Evolutionary conservation across 1,140 invertebrate genomes (phyloP).

Genomic region (Ceratitis capitata): DNA sequence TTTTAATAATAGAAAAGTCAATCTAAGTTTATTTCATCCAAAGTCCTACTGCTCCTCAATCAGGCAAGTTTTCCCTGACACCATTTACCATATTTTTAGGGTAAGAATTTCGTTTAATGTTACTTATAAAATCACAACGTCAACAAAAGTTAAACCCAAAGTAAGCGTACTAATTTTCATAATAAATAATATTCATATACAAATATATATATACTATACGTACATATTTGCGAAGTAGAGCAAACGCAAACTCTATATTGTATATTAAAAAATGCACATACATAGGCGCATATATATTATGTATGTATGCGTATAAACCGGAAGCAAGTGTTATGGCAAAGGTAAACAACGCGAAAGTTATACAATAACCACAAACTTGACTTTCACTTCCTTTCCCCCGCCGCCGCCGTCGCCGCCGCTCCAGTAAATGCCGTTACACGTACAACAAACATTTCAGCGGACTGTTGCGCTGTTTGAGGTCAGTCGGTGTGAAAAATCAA

Average conservation of each 20-base stretch:
- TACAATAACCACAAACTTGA: slow-evolving; percentile 4
- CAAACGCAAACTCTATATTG: too few relatives aligned
- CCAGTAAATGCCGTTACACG: neutral
- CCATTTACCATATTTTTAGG: too few relatives aligned
- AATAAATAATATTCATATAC: neutral
- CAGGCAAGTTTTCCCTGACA: too few relatives aligned
- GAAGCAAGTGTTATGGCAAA: neutral
- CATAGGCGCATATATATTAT: neutral
- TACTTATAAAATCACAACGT: neutral
- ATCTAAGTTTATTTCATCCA: too few relatives aligned
- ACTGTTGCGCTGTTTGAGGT: neutral
- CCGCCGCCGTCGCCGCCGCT: neutral
- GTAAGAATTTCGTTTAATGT: too few relatives aligned
- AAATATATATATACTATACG: too few relatives aligned
- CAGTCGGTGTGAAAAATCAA: slow-evolving; percentile 10
- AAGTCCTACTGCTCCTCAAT: too few relatives aligned
- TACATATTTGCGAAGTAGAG: neutral
- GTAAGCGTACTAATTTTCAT: neutral
- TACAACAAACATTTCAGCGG: neutral
- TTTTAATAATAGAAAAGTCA: too few relatives aligned
- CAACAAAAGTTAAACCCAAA: neutral
- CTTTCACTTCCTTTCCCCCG: neutral
- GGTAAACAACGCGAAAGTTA: neutral
- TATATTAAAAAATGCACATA: neutral
- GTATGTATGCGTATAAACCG: neutral